Evolutionary conservation across 2,888 invertebrate genomes (phyloP).

Genomic region (Dendrolimus houi): DNA sequence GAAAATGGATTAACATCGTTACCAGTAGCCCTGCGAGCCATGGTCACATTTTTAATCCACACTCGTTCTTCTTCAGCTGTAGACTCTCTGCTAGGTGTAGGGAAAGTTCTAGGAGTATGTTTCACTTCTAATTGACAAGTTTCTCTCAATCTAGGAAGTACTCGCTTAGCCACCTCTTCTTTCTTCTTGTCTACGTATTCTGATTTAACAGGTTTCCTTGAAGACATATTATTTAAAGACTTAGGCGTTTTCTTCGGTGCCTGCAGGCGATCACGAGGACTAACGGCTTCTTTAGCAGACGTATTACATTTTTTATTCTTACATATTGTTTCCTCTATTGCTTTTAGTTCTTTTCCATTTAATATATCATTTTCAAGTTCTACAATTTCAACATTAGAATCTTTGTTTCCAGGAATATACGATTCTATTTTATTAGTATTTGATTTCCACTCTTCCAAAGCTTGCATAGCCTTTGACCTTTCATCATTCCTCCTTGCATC

Average conservation of each 20-base stretch:
- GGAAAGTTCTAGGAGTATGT: conserved; percentile 86
- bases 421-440: neutral
- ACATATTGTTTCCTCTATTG: conserved; percentile 5
- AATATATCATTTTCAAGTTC: conserved; percentile 35
- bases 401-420: conserved; percentile 4
- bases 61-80: conserved; percentile 82
- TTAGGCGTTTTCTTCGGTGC: neutral
- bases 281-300: no score
- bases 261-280: neutral
- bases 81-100: conserved; percentile 89
- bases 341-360: conserved; percentile 23
- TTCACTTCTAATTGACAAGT: conserved; percentile 77
- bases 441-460: conserved; percentile 78
- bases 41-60: conserved; percentile 87
- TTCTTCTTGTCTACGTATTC: conserved; percentile 54
- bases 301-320: no score
- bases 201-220: conserved; percentile 31
- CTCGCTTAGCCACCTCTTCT: conserved; percentile 43
- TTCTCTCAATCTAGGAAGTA: conserved; percentile 75
- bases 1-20: conserved; percentile 1
- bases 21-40: conserved; percentile 80
- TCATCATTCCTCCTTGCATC: conserved; percentile 78
- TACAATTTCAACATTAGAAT: conserved; percentile 29
- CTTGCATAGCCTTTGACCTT: conserved; percentile 78
- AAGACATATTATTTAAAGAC: neutral